Conservation (phyloP, 2,888 invertebrate genomes). For the Lithophane ornitopus region DNA sequence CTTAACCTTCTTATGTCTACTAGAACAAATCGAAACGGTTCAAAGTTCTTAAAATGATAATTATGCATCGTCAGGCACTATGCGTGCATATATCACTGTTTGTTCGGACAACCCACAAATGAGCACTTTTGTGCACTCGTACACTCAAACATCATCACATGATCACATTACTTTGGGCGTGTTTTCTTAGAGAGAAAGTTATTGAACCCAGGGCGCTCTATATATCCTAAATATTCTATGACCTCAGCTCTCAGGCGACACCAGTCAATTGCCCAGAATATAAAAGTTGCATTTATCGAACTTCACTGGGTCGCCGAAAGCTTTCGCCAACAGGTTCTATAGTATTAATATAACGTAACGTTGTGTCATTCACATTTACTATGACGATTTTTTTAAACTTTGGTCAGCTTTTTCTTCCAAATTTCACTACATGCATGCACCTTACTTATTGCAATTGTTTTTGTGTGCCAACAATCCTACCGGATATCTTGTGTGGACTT, state of each 20-base stretch:
- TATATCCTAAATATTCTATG: neutral
- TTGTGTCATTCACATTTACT: conserved; percentile 55
- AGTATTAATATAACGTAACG: conserved; percentile 35
- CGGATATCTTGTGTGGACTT: neutral
- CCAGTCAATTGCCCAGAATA: conserved; percentile 33
- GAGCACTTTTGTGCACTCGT: no score
- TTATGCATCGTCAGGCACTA: no score
- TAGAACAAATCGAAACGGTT: conserved; percentile 31
- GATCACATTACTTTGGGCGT: no score
- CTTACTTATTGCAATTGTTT: neutral
- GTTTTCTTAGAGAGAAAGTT: no score
- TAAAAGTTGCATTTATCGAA: conserved; percentile 32
- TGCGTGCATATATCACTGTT: no score
- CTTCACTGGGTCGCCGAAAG: conserved; percentile 46
- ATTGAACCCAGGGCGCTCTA: neutral
- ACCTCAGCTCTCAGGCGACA: conserved; percentile 8
- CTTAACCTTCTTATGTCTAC: conserved; percentile 1
- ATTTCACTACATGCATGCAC: neutral
- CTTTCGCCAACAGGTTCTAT: conserved; percentile 36
- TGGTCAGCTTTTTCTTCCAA: conserved; percentile 30
- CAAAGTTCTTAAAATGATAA: neutral
- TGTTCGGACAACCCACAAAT: no score
- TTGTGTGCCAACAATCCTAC: neutral
- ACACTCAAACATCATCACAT: no score
- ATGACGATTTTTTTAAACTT: conserved; percentile 41